Conservation (phyloP, 2,113 vertebrate species). For the Antechinus stuartii region DNA sequence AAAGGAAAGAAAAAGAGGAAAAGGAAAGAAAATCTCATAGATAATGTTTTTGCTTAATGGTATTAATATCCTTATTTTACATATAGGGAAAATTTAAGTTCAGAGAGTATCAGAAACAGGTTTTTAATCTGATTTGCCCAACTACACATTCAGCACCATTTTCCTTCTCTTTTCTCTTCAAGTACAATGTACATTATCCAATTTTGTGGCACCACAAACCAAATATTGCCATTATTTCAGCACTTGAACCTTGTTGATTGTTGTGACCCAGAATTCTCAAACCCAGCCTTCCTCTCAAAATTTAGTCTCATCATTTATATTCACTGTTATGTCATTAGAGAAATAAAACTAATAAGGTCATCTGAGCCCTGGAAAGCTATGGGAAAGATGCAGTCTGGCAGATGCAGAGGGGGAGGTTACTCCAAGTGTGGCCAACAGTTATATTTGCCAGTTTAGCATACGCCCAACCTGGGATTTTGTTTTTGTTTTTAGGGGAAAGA, state of each 20-base stretch:
- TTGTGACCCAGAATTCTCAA: neutral
- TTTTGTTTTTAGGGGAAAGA: neutral
- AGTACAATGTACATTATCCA: neutral
- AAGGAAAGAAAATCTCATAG: neutral
- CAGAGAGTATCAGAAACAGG: neutral
- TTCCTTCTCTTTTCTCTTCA: neutral
- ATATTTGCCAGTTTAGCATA: conserved; percentile 2
- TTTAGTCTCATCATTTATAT: neutral
- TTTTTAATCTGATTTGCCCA: neutral
- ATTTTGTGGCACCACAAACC: neutral
- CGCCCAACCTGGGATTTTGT: conserved; percentile 8
- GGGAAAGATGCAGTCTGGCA: conserved; percentile 20
- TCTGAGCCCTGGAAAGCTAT: neutral
- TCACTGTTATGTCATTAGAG: conserved; percentile 2
- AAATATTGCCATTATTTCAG: neutral
- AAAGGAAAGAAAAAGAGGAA: neutral
- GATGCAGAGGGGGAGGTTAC: conserved; percentile 8
- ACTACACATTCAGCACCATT: neutral
- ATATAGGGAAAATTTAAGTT: neutral
- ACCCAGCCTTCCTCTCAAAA: conserved; percentile 20
- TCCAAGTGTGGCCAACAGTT: neutral
- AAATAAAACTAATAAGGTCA: conserved; percentile 21
- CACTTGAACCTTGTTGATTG: neutral
- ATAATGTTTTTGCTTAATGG: neutral
- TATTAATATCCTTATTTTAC: neutral